A percentile compares a stretch with the other conserved stretches of the same genome.
Conservation (phyloP, 2,888 invertebrate genomes). For the Harpalus rufipes region DNA sequence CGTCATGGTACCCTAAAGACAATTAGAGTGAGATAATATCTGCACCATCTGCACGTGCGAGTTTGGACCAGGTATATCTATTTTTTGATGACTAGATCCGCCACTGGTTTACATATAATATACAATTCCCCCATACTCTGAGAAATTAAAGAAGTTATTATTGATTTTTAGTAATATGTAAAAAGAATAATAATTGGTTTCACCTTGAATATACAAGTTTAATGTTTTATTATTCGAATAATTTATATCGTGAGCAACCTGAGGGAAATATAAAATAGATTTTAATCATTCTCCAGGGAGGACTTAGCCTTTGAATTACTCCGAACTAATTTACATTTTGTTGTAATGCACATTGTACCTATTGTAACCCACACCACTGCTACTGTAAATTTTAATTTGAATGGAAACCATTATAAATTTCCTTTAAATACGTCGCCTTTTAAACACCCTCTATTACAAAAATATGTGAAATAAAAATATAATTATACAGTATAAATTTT, state of each 20-base stretch:
- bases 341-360: background rate
- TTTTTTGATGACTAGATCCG: too few relatives aligned
- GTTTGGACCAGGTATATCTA: too few relatives aligned
- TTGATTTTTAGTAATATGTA: background rate
- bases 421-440: background rate
- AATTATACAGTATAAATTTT: conserved; percentile 5
- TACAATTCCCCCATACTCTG: too few relatives aligned
- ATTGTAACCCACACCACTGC: too few relatives aligned
- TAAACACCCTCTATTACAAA: conserved; percentile 12
- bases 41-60: too few relatives aligned
- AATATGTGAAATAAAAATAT: background rate
- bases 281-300: background rate
- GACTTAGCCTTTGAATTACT: background rate
- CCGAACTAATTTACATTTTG: background rate
- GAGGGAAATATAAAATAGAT: background rate
- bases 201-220: background rate
- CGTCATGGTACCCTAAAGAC: too few relatives aligned
- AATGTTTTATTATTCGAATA: background rate
- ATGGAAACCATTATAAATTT: background rate
- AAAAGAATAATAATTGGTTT: background rate
- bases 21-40: too few relatives aligned
- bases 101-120: too few relatives aligned
- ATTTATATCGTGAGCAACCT: background rate
- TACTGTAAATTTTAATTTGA: background rate
- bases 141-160: background rate